These are phyloP conservation scores for Ctenopoma multispine DNA, from an alignment of 2,797 vertebrate species.

Conservation along the genomic window DNA sequence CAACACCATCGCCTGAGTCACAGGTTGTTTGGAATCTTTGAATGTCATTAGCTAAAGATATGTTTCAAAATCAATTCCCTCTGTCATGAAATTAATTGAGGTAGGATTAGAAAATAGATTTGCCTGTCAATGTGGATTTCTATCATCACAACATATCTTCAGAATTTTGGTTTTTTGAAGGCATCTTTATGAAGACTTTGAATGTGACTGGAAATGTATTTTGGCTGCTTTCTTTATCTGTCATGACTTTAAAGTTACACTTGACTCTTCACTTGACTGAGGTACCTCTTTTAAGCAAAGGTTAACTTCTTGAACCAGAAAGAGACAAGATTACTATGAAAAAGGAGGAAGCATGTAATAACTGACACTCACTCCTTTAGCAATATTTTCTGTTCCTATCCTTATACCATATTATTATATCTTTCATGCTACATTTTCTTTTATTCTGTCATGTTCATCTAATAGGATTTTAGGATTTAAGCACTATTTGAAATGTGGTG, in stretches of 20 bases:
- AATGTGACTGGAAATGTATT: background rate
- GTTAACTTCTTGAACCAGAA: background rate
- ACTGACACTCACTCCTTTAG: background rate
- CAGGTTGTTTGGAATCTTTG: slow-evolving; percentile 41
- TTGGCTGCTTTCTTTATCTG: background rate
- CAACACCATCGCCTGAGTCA: slow-evolving; percentile 41
- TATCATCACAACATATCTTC: background rate
- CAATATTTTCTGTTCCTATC: background rate
- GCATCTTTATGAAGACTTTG: background rate
- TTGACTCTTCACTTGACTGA: slow-evolving; percentile 10
- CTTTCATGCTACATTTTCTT: slow-evolving; percentile 5
- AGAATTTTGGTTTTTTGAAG: background rate
- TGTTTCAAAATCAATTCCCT: slow-evolving; percentile 41
- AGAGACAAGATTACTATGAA: background rate
- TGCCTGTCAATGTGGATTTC: background rate
- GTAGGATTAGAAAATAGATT: slow-evolving; percentile 9
- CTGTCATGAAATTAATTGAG: slow-evolving; percentile 25
- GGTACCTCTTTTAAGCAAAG: slow-evolving; percentile 6
- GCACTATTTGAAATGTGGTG: slow-evolving; percentile 30
- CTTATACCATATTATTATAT: slow-evolving; percentile 23
- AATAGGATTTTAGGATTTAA: slow-evolving; percentile 37
- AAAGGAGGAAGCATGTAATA: too few species aligned
- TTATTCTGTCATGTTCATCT: slow-evolving; percentile 20
- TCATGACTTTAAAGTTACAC: slow-evolving; percentile 6
- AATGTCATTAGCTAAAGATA: slow-evolving; percentile 61